Base-by-base conservation (phyloP, 2,113 vertebrate species). In the Jaculus jaculus region DNA sequence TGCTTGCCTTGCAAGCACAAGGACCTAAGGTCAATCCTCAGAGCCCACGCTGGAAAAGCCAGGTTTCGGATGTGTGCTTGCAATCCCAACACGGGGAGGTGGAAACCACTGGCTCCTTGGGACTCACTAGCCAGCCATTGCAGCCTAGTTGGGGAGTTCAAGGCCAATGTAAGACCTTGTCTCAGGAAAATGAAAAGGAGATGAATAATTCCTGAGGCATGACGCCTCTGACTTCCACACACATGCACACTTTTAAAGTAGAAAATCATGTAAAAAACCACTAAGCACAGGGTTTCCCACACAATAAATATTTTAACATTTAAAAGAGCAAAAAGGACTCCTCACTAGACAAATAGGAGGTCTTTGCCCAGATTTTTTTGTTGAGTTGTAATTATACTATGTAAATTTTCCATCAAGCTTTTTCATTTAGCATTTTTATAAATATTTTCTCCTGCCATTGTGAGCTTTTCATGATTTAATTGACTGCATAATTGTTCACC, bases 341-440 rank as follows among this genome's bases (percentile, higher is more conserved):
- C 73, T 37, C 28, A 66, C 26, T 51, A 80, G 81, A 86, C 34
- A 84, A 72, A 87, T 88, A 24, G 42, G 21, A 34, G 12, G 39
- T 77, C 81, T 90, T 87, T 68, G 32, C 23, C 81, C 54, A 24
- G 24, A 63, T 54, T 93, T 89, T 93, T 89, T 90, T 63, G 42
- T 26, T 51, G 87, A 73, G 60, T 84, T 80, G 28, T 80, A 75
- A 88, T 93, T 92, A 85, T 34, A 82, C 20, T 26, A 18, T 60
- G 23, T 42, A 82, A 60, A 87, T 90, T 81, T 93, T 78, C 32
- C 26, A 87, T 65, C 1, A 1, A 79, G 28, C 2, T 12, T 92
- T 96, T 94, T 69, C 80, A 82, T 30, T 95, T 89, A 71, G 87
- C 18, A 23, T 75, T 87, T 95, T 90, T 51, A 88, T 90, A 75